Conservation (phyloP, 2,113 vertebrate genomes). For the Caloenas nicobarica region DNA sequence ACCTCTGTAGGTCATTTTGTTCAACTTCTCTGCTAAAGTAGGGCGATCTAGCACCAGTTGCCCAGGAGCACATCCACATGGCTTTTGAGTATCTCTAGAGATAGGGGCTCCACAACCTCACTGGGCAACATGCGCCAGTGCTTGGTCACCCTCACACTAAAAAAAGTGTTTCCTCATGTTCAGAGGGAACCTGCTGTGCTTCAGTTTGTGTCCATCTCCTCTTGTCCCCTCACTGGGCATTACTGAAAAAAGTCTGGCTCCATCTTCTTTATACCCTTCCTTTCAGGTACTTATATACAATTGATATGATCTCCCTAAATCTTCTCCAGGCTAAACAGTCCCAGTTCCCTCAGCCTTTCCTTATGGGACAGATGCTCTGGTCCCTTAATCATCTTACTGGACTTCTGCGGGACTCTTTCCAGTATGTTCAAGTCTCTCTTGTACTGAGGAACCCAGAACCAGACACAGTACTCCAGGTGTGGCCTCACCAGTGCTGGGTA, state of each 20-base stretch:
- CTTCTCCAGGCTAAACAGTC: no score
- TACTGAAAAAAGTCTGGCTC: no score
- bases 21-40: not conserved
- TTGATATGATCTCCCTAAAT: no score
- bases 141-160: not conserved
- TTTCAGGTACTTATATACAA: no score
- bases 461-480: not conserved
- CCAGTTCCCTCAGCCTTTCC: not conserved
- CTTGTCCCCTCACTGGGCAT: not conserved
- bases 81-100: not conserved
- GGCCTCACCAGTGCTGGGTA: not conserved
- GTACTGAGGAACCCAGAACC: not conserved
- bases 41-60: not conserved
- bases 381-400: not conserved
- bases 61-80: not conserved
- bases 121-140: not conserved
- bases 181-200: not conserved
- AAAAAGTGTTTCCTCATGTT: not conserved
- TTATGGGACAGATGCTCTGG: not conserved
- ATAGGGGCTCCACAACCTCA: not conserved
- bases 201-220: not conserved
- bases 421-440: not conserved
- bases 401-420: not conserved
- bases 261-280: no score
- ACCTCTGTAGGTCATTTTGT: not conserved